Evolutionary conservation across 2,113 vertebrate species (phyloP).

Genomic region (Scytalopus superciliaris): DNA sequence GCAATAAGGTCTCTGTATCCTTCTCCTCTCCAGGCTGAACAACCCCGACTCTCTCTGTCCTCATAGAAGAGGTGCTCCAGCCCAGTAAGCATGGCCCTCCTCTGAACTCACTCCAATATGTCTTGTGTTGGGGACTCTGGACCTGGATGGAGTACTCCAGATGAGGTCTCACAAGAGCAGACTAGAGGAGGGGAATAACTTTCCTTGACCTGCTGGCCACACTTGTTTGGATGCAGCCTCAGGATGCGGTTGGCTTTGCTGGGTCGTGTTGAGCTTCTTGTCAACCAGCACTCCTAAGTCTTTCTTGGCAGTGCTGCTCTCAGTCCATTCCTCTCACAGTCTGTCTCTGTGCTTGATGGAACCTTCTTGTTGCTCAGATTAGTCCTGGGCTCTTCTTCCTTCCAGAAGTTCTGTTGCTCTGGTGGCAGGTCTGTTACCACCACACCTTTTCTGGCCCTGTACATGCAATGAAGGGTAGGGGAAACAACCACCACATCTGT

Average conservation of each 20-base stretch:
- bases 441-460: background rate
- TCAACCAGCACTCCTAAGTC: background rate
- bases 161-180: background rate
- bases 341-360: background rate
- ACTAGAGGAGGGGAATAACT: background rate
- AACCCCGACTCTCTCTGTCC: background rate
- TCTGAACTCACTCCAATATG: background rate
- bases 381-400: background rate
- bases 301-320: background rate
- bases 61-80: background rate
- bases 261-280: background rate
- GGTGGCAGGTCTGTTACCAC: background rate
- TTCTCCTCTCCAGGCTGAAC: background rate
- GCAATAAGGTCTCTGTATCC: accelerated
- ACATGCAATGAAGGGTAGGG: background rate
- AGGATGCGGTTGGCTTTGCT: background rate
- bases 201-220: background rate
- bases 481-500: background rate
- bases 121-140: accelerated
- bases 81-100: background rate
- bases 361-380: background rate
- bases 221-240: background rate
- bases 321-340: background rate
- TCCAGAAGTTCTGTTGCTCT: background rate
- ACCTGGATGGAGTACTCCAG: background rate